Percentiles rank a stretch among this genome's conserved stretches.
These are phyloP conservation scores for Tetrao urogallus DNA, from an alignment of 2,113 vertebrate genomes.

Conservation along the genomic window DNA sequence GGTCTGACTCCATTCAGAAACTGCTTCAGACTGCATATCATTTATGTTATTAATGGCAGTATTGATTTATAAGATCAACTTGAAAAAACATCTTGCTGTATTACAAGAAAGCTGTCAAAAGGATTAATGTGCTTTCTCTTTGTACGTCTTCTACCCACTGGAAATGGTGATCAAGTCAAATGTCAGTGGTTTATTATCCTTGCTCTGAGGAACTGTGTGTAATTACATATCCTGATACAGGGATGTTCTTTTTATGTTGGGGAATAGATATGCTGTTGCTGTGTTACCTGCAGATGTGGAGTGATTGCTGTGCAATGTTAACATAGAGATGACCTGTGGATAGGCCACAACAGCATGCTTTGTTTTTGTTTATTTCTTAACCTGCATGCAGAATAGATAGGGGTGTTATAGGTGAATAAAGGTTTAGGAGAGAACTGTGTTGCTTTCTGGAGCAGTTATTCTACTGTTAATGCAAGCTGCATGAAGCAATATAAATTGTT, in stretches of 20 bases:
- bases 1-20: constrained; percentile 62
- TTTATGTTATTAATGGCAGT: constrained; percentile 25
- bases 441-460: neutral
- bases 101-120: constrained; percentile 42
- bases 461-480: neutral
- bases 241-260: neutral
- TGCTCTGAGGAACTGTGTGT: neutral
- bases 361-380: neutral
- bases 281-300: neutral
- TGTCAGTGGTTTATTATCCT: neutral
- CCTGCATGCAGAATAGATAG: neutral
- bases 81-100: constrained; percentile 29
- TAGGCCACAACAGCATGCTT: neutral
- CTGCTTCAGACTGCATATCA: neutral
- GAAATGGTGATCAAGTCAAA: neutral
- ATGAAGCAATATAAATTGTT: constrained; percentile 14
- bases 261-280: neutral
- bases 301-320: neutral
- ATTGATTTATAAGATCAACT: constrained; percentile 38
- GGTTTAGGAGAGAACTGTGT: neutral
- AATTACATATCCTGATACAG: neutral
- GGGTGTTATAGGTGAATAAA: neutral
- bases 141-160: neutral
- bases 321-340: neutral
- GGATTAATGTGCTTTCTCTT: constrained; percentile 21